Evolutionary conservation across 2,797 vertebrate species (phyloP).

Genomic region (Merluccius polli): DNA sequence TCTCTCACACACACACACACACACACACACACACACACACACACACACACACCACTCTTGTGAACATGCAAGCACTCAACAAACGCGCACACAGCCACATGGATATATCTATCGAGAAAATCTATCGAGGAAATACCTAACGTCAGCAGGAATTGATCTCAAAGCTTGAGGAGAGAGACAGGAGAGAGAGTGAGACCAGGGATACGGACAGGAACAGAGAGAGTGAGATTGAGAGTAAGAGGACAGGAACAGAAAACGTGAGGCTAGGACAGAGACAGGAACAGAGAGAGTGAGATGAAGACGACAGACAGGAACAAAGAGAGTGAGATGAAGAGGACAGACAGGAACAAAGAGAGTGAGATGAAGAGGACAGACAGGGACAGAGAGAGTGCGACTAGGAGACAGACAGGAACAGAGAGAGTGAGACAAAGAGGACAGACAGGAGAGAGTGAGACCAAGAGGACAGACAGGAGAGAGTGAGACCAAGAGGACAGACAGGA

Average conservation of each 20-base stretch:
- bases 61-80: not conserved
- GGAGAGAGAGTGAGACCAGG: not conserved
- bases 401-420: conserved; percentile 47
- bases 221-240: not conserved
- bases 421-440: not conserved
- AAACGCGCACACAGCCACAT: conserved; percentile 1
- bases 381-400: conserved; percentile 17
- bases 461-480: conserved; percentile 33
- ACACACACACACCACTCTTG: not conserved
- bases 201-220: conserved; percentile 45
- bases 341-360: conserved; percentile 36
- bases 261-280: not conserved
- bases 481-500: not conserved
- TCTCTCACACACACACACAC: not conserved
- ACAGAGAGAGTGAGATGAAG: not conserved
- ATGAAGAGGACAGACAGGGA: conserved; percentile 41
- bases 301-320: conserved; percentile 12
- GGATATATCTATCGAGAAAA: not conserved
- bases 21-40: too few relatives aligned
- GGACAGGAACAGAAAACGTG: not conserved
- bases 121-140: conserved; percentile 44
- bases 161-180: not conserved
- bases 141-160: not conserved
- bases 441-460: not conserved
- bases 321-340: conserved; percentile 41